Evolutionary conservation across 2,888 invertebrate genomes (phyloP).

Genomic region (Protophormia terraenovae): DNA sequence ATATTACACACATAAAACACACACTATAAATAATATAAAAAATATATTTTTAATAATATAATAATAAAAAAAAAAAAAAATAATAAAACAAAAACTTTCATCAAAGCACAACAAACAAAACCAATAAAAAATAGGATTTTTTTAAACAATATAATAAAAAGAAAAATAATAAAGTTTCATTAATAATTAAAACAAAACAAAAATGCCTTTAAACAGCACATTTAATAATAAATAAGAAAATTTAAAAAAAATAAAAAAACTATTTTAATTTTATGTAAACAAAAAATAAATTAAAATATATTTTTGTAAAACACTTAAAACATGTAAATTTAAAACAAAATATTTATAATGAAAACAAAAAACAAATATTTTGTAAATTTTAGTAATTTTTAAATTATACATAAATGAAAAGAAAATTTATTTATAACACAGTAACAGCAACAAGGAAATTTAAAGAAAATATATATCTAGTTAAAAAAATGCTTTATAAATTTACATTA

Average conservation of each 20-base stretch:
- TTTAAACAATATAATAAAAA: slow-evolving; percentile 17
- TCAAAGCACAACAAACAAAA: slow-evolving; percentile 51
- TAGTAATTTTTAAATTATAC: slow-evolving; percentile 63
- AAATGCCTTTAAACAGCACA: slow-evolving; percentile 65
- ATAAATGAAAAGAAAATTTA: slow-evolving; percentile 41
- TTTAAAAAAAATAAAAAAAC: slow-evolving; percentile 58
- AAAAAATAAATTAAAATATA: slow-evolving; percentile 48
- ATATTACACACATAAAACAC: neutral
- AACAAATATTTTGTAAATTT: slow-evolving; percentile 61
- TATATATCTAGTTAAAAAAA: no score
- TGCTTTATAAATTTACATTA: slow-evolving; percentile 24
- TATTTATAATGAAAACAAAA: slow-evolving; percentile 20
- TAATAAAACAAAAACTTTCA: slow-evolving; percentile 43
- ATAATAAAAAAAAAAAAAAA: slow-evolving; percentile 8
- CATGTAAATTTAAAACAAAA: slow-evolving; percentile 18
- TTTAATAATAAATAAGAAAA: slow-evolving; percentile 57
- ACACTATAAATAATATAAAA: slow-evolving; percentile 17
- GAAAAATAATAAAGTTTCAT: slow-evolving; percentile 37
- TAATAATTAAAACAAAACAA: neutral
- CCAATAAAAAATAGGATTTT: slow-evolving; percentile 4
- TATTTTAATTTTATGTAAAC: slow-evolving; percentile 60
- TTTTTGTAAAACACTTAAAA: slow-evolving; percentile 62
- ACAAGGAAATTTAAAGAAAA: no score
- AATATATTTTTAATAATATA: slow-evolving; percentile 1
- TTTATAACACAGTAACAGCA: slow-evolving; percentile 8